Percentiles rank a stretch among this genome's conserved stretches.
phyloP scores from a whole-genome alignment of 2,797 vertebrate species.

The Muscicapa comitata region DNA sequence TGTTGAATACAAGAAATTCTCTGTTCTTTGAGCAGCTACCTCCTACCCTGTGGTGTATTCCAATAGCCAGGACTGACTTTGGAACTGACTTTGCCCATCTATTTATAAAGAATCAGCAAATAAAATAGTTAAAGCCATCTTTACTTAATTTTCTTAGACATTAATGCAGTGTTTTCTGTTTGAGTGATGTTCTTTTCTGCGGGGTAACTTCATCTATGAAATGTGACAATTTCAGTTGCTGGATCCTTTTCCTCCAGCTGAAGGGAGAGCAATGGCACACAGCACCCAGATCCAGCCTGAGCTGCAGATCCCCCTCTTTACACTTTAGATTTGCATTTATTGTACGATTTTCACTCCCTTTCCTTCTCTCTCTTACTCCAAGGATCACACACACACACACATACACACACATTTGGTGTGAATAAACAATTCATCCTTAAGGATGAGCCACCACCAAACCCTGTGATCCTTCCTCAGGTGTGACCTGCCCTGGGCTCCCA shows the following conservation, averaged over 20 bases:
- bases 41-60: background rate
- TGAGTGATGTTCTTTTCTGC: background rate
- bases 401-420: background rate
- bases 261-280: background rate
- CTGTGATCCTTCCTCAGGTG: background rate
- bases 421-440: background rate
- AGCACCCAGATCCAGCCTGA: background rate
- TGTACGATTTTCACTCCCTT: conserved; percentile 19
- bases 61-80: background rate
- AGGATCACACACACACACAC: background rate
- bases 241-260: conserved; percentile 62
- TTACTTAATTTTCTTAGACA: background rate
- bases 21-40: background rate
- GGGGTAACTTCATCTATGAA: background rate
- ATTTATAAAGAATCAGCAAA: background rate
- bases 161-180: background rate
- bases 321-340: conserved; percentile 53
- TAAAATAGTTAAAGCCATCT: background rate
- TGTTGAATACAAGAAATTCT: background rate
- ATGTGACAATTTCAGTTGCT: conserved; percentile 2
- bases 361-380: background rate
- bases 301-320: conserved; percentile 61
- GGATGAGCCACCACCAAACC: background rate
- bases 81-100: background rate
- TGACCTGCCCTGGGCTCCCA: background rate